Conservation (phyloP, 2,797 vertebrate genomes). For the Australoheros facetus region DNA sequence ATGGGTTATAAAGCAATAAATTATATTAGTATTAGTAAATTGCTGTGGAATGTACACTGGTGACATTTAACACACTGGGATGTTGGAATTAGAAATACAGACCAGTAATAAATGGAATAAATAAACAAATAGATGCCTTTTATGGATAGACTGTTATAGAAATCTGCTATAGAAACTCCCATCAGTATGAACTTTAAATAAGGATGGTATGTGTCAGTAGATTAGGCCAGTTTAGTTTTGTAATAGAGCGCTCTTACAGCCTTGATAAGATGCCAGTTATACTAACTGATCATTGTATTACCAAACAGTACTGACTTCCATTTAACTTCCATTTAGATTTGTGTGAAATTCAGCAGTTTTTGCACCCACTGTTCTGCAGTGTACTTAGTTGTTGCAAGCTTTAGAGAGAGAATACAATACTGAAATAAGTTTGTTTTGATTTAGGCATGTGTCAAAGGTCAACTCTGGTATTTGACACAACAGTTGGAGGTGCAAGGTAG, state of each 20-base stretch:
- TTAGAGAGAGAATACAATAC: background rate
- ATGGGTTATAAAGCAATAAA: background rate
- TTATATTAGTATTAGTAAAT: too few species aligned
- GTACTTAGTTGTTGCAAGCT: background rate
- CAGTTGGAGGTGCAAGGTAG: background rate
- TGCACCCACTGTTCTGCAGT: background rate
- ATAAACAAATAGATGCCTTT: background rate
- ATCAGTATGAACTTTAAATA: background rate
- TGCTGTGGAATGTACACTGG: background rate
- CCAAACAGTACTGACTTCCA: background rate
- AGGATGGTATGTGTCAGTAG: background rate
- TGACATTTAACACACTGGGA: background rate
- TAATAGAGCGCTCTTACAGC: rapidly evolving
- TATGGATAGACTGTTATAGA: background rate
- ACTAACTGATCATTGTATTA: background rate
- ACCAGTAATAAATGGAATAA: background rate
- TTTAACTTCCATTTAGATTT: background rate
- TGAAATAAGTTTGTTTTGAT: background rate
- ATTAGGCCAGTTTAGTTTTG: rapidly evolving
- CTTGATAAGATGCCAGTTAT: background rate
- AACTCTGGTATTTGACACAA: background rate
- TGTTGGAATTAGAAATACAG: background rate
- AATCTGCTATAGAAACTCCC: background rate
- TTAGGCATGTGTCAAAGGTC: background rate
- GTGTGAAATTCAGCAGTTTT: background rate